These are phyloP conservation scores for Microtus montanus DNA, from an alignment of 2,113 vertebrate species.

Conservation along the genomic window DNA sequence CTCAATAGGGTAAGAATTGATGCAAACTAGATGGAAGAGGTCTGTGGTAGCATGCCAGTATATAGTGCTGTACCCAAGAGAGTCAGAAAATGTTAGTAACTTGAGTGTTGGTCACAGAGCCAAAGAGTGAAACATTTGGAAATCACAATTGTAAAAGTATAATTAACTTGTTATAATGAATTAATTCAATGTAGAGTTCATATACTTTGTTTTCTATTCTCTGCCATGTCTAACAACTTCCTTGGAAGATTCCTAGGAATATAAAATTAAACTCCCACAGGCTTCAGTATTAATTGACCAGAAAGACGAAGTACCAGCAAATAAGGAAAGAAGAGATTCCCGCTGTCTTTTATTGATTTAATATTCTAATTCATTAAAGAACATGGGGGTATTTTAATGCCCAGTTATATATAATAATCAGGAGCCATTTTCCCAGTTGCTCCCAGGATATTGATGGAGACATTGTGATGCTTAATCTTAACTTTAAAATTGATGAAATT, in stretches of 20 bases:
- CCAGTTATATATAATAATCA: background rate
- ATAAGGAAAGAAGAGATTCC: background rate
- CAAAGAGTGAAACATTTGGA: background rate
- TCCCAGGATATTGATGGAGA: background rate
- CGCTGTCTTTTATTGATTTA: background rate
- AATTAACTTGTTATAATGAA: background rate
- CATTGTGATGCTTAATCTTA: background rate
- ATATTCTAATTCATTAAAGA: background rate
- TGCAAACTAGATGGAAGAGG: background rate
- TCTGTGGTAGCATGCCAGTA: fast-evolving
- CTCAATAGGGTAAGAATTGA: too few species aligned
- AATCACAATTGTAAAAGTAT: background rate
- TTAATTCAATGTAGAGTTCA: background rate
- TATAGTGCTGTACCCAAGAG: background rate
- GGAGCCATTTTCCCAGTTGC: background rate
- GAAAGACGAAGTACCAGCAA: background rate
- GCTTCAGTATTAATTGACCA: background rate
- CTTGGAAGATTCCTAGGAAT: background rate
- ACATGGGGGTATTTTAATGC: background rate
- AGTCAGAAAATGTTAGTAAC: background rate
- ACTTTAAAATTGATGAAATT: background rate
- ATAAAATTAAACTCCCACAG: background rate
- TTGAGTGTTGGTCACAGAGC: background rate
- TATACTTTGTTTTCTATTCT: background rate
- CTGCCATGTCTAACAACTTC: background rate